phyloP scores from a whole-genome alignment of 2,797 vertebrate genomes.

The Enteromius paludinosus region DNA sequence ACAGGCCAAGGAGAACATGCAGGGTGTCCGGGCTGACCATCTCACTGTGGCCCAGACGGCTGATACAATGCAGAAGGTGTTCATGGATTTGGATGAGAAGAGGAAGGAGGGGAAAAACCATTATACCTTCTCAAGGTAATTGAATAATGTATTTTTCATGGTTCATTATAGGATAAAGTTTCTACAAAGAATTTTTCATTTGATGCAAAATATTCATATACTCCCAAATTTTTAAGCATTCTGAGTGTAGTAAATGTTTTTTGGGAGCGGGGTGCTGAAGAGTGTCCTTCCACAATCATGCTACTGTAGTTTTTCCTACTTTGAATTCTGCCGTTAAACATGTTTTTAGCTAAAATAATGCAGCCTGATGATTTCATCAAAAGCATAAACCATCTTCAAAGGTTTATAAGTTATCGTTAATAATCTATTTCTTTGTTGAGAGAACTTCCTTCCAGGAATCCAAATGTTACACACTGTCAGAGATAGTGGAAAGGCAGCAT shows the following conservation, averaged over 20 bases:
- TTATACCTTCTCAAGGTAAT: conserved; percentile 70
- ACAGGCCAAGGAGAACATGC: conserved; percentile 75
- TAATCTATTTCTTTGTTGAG: background rate
- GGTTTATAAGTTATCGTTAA: background rate
- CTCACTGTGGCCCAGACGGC: conserved; percentile 69
- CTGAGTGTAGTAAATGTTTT: background rate
- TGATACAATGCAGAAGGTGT: conserved; percentile 77
- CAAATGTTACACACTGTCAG: background rate
- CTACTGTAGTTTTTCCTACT: background rate
- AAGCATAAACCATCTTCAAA: background rate
- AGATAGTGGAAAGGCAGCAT: background rate
- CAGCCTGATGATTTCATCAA: background rate
- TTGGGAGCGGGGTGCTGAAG: background rate
- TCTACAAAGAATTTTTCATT: no score
- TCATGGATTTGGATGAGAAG: conserved; percentile 75
- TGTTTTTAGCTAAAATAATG: background rate
- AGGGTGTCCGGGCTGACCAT: conserved; percentile 74
- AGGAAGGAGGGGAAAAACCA: conserved; percentile 73
- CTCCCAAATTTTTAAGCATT: background rate
- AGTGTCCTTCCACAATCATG: background rate
- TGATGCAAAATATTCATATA: background rate
- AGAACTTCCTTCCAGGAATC: background rate
- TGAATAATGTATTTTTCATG: background rate
- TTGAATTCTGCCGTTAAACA: background rate
- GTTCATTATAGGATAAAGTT: background rate